Evolutionary conservation across 2,113 vertebrate genomes (phyloP), one percentile per base, ranked within the genome.

Genomic region (Physeter macrocephalus): DNA sequence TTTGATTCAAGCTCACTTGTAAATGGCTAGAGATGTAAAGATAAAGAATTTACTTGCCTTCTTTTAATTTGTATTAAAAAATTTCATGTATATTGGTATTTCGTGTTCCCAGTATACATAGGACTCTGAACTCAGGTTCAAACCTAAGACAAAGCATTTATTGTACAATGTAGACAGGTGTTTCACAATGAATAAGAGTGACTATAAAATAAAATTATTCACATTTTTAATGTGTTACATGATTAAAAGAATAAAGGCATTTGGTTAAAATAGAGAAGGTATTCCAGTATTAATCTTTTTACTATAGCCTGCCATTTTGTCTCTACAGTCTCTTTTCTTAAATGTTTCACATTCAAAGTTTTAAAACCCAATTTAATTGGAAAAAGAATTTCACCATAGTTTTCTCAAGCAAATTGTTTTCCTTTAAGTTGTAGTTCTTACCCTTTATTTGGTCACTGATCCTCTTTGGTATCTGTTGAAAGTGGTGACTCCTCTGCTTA

Each of bases 231-330:
- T 87, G 17, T 57, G 10, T 62, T 95, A 61, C 13, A 20, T 69
- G 66, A 88, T 91, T 97, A 86, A 96, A 88, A 89, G n/a, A 88
- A 75, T 49, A 86, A 71, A 93, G 18, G 4, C 36, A 88, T 78
- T 95, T 95, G 18, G 17, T 81, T 57, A 94, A 95, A 74, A 59
- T 41, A 52, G 57, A 84, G 27, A 90, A 31, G 25, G 14, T 59
- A 57, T 34, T 36, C 18, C 14, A 52, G 0, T 81, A 75, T 88
- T 77, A 49, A 27, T 95, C n/a, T 87, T 89, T 87, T 83, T 31
- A 69, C 15, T 88, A 20, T 71, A 74, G 13, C 3, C n/a, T 77
- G 8, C 34, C 62, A 46, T 78, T 94, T 41, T 86, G 36, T 83
- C 14, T 90, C 29, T 36, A 41, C 0, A 83, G n/a, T 4, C 6